A percentile compares a stretch with the other conserved stretches of the same genome.
phyloP scores from a whole-genome alignment of 1,140 invertebrate genomes.

The Trypoxylus dichotomus region DNA sequence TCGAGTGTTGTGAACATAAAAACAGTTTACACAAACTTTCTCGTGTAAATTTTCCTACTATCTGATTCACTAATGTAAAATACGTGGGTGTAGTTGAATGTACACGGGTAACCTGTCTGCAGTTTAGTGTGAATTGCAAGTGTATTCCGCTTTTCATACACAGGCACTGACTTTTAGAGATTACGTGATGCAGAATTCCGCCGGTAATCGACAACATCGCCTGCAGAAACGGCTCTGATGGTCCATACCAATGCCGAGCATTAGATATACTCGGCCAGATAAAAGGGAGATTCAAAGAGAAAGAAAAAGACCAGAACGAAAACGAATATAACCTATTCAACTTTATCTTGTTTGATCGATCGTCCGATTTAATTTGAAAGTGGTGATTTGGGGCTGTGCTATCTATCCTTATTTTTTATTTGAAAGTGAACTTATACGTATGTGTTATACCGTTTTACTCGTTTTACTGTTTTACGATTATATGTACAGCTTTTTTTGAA shows the following conservation, averaged over 20 bases:
- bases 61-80: neutral
- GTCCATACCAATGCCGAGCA: neutral
- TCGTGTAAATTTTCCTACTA: neutral
- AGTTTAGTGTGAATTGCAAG: neutral
- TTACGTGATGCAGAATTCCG: constrained; percentile 1
- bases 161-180: neutral
- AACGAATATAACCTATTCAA: constrained; percentile 3
- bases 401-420: neutral
- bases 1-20: neutral
- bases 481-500: neutral
- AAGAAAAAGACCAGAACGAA: neutral
- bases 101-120: neutral
- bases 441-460: neutral
- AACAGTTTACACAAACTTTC: neutral
- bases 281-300: neutral
- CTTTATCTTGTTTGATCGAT: constrained; percentile 6
- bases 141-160: neutral
- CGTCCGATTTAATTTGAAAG: neutral
- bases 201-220: constrained; percentile 5
- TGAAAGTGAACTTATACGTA: neutral
- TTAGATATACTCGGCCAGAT: constrained; percentile 6
- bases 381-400: neutral
- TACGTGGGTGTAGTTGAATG: neutral
- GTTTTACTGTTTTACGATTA: too few species aligned
- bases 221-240: constrained; percentile 1